phyloP scores from a whole-genome alignment of 2,888 invertebrate species.

The Rapana venosa region DNA sequence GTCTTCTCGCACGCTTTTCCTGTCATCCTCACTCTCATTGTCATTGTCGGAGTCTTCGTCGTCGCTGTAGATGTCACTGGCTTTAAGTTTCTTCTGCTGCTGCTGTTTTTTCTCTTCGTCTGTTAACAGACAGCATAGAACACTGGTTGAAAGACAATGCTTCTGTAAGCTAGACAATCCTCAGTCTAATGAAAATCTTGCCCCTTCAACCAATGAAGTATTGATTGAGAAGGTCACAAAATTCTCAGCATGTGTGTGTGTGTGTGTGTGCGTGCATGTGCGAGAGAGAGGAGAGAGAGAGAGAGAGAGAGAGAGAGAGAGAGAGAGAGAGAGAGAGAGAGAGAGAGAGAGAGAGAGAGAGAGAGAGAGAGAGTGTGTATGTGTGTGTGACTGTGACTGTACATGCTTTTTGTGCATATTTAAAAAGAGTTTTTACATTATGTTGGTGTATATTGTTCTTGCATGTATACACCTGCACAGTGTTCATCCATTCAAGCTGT shows the following conservation, averaged over 20 bases:
- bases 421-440: not conserved
- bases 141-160: not conserved
- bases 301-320: too few species aligned
- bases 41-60: slow-evolving; percentile 76
- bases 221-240: not conserved
- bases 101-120: slow-evolving; percentile 57
- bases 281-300: too few species aligned
- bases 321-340: too few species aligned
- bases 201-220: too few species aligned
- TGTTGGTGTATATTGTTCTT: too few species aligned
- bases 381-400: too few species aligned
- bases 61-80: slow-evolving; percentile 94
- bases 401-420: not conserved
- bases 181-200: not conserved
- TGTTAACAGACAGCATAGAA: slow-evolving; percentile 10
- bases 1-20: slow-evolving; percentile 54
- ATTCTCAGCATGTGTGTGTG: not conserved
- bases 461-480: too few species aligned
- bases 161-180: not conserved
- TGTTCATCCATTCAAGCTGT: too few species aligned
- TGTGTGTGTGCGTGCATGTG: slow-evolving; percentile 9
- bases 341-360: too few species aligned
- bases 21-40: slow-evolving; percentile 64
- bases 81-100: slow-evolving; percentile 88
- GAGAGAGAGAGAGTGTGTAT: too few species aligned